These are phyloP conservation scores for Timandra comae DNA, from an alignment of 2,888 invertebrate species.

Conservation along the genomic window DNA sequence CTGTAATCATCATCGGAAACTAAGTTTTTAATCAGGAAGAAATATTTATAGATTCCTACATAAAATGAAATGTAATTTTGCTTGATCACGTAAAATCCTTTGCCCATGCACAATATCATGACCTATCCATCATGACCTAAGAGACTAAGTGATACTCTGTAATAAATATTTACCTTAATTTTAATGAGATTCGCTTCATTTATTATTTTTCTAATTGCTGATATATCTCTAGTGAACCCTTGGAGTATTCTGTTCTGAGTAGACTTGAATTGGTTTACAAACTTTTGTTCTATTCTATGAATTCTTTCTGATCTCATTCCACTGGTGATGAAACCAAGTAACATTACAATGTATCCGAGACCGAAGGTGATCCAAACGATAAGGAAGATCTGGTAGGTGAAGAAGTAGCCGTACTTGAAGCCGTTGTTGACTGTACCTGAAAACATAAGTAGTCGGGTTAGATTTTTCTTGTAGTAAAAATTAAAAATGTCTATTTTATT, in stretches of 20 bases:
- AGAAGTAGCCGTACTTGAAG: conserved; percentile 78
- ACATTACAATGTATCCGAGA: conserved; percentile 93
- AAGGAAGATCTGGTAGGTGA: conserved; percentile 87
- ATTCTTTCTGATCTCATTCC: conserved; percentile 86
- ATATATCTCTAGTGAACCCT: conserved; percentile 85
- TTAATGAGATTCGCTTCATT: conserved; percentile 89
- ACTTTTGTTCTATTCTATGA: conserved; percentile 83
- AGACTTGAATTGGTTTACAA: conserved; percentile 84
- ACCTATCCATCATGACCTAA: too few species aligned
- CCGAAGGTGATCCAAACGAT: conserved; percentile 95
- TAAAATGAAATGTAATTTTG: too few species aligned
- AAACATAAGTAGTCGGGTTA: conserved; percentile 19
- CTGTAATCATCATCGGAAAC: too few species aligned
- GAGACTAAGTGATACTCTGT: too few species aligned
- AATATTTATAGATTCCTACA: too few species aligned
- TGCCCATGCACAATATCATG: too few species aligned
- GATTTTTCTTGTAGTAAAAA: not conserved
- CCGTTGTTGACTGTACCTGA: conserved; percentile 69
- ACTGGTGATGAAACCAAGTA: conserved; percentile 88
- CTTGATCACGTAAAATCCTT: too few species aligned
- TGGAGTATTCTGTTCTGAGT: conserved; percentile 87
- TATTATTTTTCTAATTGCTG: conserved; percentile 83
- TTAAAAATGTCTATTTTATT: too few species aligned
- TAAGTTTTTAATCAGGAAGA: too few species aligned
- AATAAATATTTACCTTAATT: conserved; percentile 84